A percentile compares a stretch with the other conserved stretches of the same genome.
Conservation (phyloP, 92 coral and sea anemone genomes). For the Palythoa caribaeorum region DNA sequence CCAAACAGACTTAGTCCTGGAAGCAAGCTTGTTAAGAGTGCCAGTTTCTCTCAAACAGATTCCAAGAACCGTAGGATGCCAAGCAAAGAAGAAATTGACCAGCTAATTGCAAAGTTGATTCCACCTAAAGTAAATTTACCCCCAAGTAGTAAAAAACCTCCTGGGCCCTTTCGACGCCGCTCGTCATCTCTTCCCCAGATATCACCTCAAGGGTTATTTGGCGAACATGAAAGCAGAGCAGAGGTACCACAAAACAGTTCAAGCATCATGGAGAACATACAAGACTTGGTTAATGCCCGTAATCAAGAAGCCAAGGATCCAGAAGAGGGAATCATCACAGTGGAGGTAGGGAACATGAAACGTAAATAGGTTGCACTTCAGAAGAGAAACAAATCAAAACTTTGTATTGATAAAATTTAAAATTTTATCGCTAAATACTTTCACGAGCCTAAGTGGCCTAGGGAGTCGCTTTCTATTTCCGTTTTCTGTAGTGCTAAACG, state of each 20-base stretch:
- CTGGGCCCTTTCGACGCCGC: constrained; percentile 69
- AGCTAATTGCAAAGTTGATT: constrained; percentile 30
- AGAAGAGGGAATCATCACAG: constrained; percentile 88
- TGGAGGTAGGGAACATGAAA: constrained; percentile 75
- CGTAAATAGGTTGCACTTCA: too few species aligned
- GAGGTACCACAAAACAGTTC: constrained; percentile 11
- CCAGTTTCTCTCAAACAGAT: constrained; percentile 62
- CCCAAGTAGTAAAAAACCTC: constrained; percentile 53
- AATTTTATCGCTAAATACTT: too few species aligned
- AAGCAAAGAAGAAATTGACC: constrained; percentile 36
- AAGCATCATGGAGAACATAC: constrained; percentile 69
- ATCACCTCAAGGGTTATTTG: constrained; percentile 5
- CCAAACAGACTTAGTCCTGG: constrained; percentile 27
- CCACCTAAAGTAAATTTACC: constrained; percentile 1
- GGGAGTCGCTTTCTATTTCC: too few species aligned
- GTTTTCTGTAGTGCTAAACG: too few species aligned
- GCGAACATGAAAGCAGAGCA: not conserved
- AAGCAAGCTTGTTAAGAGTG: constrained; percentile 56
- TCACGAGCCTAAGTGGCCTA: too few species aligned
- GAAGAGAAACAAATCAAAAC: too few species aligned
- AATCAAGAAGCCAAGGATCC: constrained; percentile 78
- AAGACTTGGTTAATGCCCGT: constrained; percentile 78
- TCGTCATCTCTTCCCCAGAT: constrained; percentile 86
- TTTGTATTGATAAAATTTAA: too few species aligned
- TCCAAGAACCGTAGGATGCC: constrained; percentile 25